Base-by-base conservation (phyloP, 1,140 invertebrate species). In the Drosophila rufa region DNA sequence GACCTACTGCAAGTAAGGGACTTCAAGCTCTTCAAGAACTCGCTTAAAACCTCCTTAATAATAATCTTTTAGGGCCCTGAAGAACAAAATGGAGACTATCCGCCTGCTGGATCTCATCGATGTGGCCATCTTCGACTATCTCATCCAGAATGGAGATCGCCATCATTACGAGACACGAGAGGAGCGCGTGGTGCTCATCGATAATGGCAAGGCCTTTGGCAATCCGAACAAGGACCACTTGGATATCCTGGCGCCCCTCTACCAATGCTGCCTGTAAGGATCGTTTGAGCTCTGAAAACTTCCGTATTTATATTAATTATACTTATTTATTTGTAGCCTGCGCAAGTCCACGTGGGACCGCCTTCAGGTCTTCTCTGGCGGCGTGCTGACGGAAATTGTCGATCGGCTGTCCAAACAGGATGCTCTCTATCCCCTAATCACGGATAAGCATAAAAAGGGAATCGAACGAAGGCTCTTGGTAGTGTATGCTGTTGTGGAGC, bases 141-240 rank as follows among this genome's bases (percentile, higher is more conserved):
- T 99, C 2, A 96, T 98, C 92, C 97, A 98, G 92, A 99, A 99
- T 94, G 98, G 98, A 2, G 98, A 99, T 93, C 94, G 98, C 17
- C 98, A 99, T 94, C 96, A 97, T 92, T 98, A 97, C 91, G 98
- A 99, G 93, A 95, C 96, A 4, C 94, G 97, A 55, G 95, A 96
- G 89, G 95, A 96, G 75, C 95, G 95, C 65, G 94, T 99, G 51
- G 86, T 99, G 19, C 93, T 98, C 15, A 94, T 98, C n/a, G 98
- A 99, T 89, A 99, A 99, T 95, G 98, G 97, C 27, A 99, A 99
- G 94, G 97, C 97, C 57, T 95, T 98, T 90, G 97, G 97, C 12
- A 97, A 98, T 94, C 97, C 97, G 4, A 93, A 95, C 83, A 93
- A 95, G 45, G 97, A 98, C 94, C 96, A 97, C 92, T 92, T 96